Percentiles rank a stretch among this genome's conserved stretches.
Conservation (phyloP, 2,888 invertebrate genomes). For the Drosophila barbarae region DNA sequence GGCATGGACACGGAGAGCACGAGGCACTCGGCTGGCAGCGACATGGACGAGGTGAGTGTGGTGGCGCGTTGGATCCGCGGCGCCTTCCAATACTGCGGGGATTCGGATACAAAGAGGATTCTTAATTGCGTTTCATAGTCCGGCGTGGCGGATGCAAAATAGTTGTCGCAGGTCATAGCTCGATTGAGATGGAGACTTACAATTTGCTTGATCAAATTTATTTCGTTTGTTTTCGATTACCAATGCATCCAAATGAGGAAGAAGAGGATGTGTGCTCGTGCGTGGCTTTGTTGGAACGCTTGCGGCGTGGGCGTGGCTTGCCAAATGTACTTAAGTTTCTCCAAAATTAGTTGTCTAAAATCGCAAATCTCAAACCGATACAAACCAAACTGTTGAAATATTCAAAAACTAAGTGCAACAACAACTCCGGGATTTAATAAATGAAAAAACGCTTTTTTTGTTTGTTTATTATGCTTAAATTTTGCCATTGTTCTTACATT, state of each 20-base stretch:
- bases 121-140: slow-evolving; percentile 16
- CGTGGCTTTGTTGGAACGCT: slow-evolving; percentile 62
- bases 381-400: slow-evolving; percentile 33
- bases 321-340: slow-evolving; percentile 38
- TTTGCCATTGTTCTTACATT: slow-evolving; percentile 62
- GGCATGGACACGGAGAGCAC: slow-evolving; percentile 80
- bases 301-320: slow-evolving; percentile 61
- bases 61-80: slow-evolving; percentile 78
- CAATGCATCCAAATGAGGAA: slow-evolving; percentile 72
- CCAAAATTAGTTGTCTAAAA: slow-evolving; percentile 28
- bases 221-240: slow-evolving; percentile 53
- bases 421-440: slow-evolving; percentile 51
- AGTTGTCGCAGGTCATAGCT: slow-evolving; percentile 31
- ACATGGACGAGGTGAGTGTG: slow-evolving; percentile 79
- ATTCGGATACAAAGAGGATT: slow-evolving; percentile 17
- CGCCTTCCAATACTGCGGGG: slow-evolving; percentile 77
- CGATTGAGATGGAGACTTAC: slow-evolving; percentile 60
- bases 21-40: slow-evolving; percentile 80
- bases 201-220: slow-evolving; percentile 53
- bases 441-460: slow-evolving; percentile 67
- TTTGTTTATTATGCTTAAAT: slow-evolving; percentile 50
- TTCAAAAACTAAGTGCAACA: slow-evolving; percentile 62
- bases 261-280: slow-evolving; percentile 65
- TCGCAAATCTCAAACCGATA: slow-evolving; percentile 44
- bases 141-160: neutral